Evolutionary conservation across 2,113 vertebrate genomes (phyloP).

Genomic region (Sterrhoptilus dennistouni): DNA sequence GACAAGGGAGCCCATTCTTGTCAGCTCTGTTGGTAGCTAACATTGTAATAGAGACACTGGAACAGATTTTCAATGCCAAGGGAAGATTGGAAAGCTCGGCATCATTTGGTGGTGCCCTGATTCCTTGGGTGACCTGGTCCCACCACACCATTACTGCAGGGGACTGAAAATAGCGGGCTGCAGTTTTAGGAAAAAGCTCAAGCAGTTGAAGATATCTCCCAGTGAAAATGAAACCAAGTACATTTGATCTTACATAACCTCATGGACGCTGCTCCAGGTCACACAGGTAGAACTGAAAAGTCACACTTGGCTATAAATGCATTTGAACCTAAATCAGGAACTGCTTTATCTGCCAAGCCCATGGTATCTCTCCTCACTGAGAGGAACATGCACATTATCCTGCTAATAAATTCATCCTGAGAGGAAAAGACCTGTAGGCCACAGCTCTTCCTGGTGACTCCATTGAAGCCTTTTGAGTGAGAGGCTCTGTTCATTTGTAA

Average conservation of each 20-base stretch:
- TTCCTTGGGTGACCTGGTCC: background rate
- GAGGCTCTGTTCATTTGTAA: constrained; percentile 70
- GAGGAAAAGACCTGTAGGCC: background rate
- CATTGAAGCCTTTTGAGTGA: constrained; percentile 43
- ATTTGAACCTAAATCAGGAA: background rate
- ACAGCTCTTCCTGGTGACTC: background rate
- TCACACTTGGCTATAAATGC: background rate
- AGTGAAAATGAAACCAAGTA: background rate
- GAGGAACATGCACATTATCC: constrained; percentile 18
- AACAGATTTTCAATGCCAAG: background rate
- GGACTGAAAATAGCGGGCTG: background rate
- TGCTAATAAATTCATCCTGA: background rate
- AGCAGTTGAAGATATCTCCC: background rate
- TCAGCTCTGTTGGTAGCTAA: background rate
- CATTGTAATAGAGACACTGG: background rate
- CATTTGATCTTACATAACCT: background rate
- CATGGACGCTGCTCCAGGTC: background rate
- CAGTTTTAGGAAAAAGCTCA: background rate
- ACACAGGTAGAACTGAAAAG: background rate
- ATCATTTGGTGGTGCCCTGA: background rate
- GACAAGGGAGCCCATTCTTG: background rate
- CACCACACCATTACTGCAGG: background rate
- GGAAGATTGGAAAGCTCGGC: background rate
- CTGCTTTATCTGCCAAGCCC: background rate
- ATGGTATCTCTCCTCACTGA: background rate